Evolutionary conservation across 2,113 vertebrate species (phyloP).

Genomic region (Steatornis caripensis): DNA sequence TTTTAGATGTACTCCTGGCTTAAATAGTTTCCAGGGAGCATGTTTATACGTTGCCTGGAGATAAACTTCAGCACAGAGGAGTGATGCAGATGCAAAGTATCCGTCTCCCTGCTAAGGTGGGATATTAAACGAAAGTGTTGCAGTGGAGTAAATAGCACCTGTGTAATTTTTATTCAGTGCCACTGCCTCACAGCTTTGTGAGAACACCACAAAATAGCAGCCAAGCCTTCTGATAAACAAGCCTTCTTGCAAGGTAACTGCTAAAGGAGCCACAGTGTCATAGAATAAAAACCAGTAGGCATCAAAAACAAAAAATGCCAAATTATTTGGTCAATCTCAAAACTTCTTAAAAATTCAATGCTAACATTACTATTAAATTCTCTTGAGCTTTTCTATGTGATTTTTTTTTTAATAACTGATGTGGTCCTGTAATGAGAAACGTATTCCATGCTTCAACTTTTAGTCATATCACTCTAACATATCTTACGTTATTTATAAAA

Average conservation of each 20-base stretch:
- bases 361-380: background rate
- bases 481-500: background rate
- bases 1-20: slow-evolving; percentile 19
- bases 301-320: background rate
- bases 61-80: background rate
- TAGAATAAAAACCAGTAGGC: background rate
- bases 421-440: background rate
- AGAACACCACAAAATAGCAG: background rate
- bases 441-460: background rate
- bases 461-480: background rate
- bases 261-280: background rate
- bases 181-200: background rate
- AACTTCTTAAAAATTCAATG: background rate
- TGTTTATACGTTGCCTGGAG: background rate
- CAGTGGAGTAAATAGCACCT: background rate
- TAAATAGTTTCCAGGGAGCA: slow-evolving; percentile 12
- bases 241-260: background rate
- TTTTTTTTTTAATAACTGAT: background rate
- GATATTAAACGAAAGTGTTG: background rate
- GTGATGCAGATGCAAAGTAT: background rate
- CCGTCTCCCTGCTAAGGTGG: background rate
- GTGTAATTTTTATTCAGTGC: background rate
- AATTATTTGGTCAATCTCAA: background rate
- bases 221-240: background rate
- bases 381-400: background rate